Percentiles rank a stretch among this genome's conserved stretches.
Conservation (phyloP, 1,140 invertebrate species). For the Oreohelix idahoensis region DNA sequence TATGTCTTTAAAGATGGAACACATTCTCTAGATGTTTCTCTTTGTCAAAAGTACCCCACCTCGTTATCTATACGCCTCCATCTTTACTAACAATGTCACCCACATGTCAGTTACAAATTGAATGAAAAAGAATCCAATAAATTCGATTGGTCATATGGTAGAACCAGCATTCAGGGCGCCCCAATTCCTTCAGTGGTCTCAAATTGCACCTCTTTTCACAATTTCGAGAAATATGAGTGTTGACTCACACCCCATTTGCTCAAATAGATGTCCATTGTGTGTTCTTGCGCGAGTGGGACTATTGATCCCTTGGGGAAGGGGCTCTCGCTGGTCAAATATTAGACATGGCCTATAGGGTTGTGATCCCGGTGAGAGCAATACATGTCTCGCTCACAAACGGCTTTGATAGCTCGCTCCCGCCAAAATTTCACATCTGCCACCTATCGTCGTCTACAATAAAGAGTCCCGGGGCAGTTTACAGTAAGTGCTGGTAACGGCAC, state of each 20-base stretch:
- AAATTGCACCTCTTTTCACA: conserved; percentile 11
- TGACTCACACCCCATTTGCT: conserved; percentile 35
- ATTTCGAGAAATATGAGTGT: conserved; percentile 27
- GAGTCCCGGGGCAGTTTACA: no score
- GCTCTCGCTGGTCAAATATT: conserved; percentile 31
- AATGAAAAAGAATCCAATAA: background rate
- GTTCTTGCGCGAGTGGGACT: background rate
- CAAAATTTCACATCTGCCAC: no score
- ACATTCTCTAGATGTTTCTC: no score
- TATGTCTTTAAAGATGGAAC: no score
- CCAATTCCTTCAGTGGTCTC: background rate
- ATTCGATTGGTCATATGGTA: background rate
- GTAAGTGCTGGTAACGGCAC: no score
- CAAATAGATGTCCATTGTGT: conserved; percentile 42
- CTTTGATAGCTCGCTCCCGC: no score
- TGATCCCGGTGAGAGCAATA: background rate
- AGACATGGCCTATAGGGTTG: background rate
- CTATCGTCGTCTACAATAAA: no score
- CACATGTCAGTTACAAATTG: background rate
- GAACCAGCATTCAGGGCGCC: background rate
- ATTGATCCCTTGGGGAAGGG: conserved; percentile 24
- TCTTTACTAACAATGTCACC: no score
- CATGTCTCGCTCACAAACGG: background rate
- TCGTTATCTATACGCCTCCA: no score
- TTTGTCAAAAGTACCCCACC: no score